These are phyloP conservation scores for Tichodroma muraria DNA, from an alignment of 2,113 vertebrate species.

Conservation along the genomic window DNA sequence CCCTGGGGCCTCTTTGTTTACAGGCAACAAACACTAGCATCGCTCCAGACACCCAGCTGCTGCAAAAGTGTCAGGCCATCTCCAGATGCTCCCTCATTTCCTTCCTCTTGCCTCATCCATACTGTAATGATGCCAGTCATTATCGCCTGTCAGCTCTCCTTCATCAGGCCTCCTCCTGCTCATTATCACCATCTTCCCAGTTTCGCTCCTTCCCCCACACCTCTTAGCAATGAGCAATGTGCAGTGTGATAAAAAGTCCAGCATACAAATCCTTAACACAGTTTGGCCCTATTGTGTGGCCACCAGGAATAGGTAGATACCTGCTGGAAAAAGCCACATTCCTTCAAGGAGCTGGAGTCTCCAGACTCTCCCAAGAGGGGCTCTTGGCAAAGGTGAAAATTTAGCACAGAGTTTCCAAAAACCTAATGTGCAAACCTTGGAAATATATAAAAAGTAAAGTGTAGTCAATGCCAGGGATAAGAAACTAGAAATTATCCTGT, in stretches of 20 bases:
- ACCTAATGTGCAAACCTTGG: accelerated
- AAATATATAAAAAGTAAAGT: background rate
- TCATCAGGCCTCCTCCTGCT: background rate
- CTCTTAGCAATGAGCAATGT: background rate
- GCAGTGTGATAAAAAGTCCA: background rate
- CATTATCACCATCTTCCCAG: background rate
- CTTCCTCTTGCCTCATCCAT: background rate
- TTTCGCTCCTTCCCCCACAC: background rate
- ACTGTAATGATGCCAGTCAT: background rate
- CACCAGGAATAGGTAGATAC: background rate
- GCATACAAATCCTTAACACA: background rate
- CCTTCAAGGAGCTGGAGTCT: background rate
- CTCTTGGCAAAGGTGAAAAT: background rate
- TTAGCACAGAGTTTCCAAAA: background rate
- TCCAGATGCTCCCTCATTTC: background rate
- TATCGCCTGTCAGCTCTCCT: background rate
- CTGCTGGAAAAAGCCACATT: background rate
- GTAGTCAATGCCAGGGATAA: background rate
- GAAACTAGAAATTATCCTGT: background rate
- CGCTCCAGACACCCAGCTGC: background rate
- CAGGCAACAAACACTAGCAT: background rate
- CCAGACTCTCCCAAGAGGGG: background rate
- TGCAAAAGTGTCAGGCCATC: background rate
- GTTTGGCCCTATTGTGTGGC: background rate
- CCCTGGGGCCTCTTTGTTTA: background rate